Percentiles rank a stretch among this genome's conserved stretches.
phyloP scores from a whole-genome alignment of 2,113 vertebrate species.

The Hypomesus transpacificus region DNA sequence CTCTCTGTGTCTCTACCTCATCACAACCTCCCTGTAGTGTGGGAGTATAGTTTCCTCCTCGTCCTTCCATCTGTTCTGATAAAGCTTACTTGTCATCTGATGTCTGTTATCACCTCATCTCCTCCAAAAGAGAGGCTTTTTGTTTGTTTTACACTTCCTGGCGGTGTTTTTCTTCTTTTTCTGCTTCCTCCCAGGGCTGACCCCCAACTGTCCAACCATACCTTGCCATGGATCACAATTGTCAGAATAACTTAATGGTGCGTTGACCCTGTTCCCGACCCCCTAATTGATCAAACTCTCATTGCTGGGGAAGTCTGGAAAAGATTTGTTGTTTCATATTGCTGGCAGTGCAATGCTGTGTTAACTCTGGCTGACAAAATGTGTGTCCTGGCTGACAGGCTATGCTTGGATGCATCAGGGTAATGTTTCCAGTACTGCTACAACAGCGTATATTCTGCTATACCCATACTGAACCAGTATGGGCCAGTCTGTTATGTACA shows the following conservation, averaged over 20 bases:
- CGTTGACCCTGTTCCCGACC: slow-evolving; percentile 42
- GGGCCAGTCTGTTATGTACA: neutral
- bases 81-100: slow-evolving; percentile 43
- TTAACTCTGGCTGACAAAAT: slow-evolving; percentile 51
- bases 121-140: slow-evolving; percentile 28
- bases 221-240: slow-evolving; percentile 39
- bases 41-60: no score
- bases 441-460: slow-evolving; percentile 42
- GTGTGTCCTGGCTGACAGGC: slow-evolving; percentile 39
- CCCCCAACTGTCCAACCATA: slow-evolving; percentile 25
- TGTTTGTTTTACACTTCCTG: slow-evolving; percentile 49
- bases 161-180: neutral
- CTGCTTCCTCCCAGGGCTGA: slow-evolving; percentile 2
- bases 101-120: slow-evolving; percentile 44
- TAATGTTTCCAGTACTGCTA: slow-evolving; percentile 43
- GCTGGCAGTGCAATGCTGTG: slow-evolving; percentile 34
- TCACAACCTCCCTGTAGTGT: no score
- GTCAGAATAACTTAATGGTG: slow-evolving; percentile 47
- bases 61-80: slow-evolving; percentile 22
- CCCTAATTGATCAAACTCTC: slow-evolving; percentile 49
- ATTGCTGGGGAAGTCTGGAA: slow-evolving; percentile 32
- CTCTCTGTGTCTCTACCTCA: no score
- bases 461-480: neutral
- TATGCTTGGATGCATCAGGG: slow-evolving; percentile 45
- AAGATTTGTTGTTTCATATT: slow-evolving; percentile 54